These are phyloP conservation scores for Rhinoderma darwinii DNA, from an alignment of 2,113 vertebrate species.

Conservation along the genomic window DNA sequence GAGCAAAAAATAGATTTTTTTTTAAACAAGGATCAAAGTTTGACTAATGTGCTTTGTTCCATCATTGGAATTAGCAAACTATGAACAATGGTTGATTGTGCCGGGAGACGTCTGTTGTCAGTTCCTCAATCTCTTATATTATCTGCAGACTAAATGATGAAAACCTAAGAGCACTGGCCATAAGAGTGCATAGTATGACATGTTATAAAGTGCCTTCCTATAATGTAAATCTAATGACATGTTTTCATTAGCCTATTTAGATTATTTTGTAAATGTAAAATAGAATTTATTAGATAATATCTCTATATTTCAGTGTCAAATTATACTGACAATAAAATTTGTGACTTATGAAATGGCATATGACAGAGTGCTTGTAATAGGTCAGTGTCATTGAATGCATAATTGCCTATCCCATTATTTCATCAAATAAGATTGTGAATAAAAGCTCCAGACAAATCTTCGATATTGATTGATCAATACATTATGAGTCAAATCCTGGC, in stretches of 20 bases:
- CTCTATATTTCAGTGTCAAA: background rate
- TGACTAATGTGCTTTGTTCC: conserved; percentile 57
- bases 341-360: background rate
- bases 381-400: too few species aligned
- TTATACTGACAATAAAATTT: background rate
- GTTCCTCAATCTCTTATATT: conserved; percentile 37
- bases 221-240: background rate
- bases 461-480: background rate
- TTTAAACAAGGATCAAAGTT: conserved; percentile 49
- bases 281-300: too few species aligned
- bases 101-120: conserved; percentile 32
- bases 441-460: background rate
- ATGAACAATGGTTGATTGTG: conserved; percentile 48
- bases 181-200: conserved; percentile 7
- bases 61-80: conserved; percentile 56
- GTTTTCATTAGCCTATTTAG: background rate
- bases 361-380: background rate
- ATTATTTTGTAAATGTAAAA: background rate
- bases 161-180: conserved; percentile 11
- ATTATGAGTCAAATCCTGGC: background rate
- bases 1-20: conserved; percentile 53
- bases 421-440: background rate
- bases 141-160: conserved; percentile 40
- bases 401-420: background rate
- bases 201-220: background rate